phyloP scores from a whole-genome alignment of 2,113 vertebrate genomes.

The Lucifuga dentata region DNA sequence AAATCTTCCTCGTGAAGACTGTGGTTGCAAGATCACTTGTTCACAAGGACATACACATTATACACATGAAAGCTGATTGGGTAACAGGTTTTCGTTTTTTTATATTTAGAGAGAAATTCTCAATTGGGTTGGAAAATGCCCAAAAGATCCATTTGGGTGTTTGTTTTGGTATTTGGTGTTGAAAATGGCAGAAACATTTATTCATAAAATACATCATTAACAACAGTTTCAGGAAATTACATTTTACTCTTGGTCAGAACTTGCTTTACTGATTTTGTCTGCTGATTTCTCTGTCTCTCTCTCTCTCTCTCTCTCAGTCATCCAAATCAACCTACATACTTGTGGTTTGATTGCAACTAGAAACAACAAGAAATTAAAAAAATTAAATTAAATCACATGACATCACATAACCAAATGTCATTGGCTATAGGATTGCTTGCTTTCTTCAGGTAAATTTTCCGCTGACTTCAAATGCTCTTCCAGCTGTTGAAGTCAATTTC shows the following conservation, averaged over 20 bases:
- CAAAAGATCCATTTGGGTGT: slow-evolving; percentile 58
- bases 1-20: no score
- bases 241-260: slow-evolving; percentile 54
- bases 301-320: no score
- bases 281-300: no score
- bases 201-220: slow-evolving; percentile 75
- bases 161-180: slow-evolving; percentile 74
- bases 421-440: slow-evolving; percentile 32
- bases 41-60: slow-evolving; percentile 69
- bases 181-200: slow-evolving; percentile 71
- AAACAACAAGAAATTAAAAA: no score
- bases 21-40: slow-evolving; percentile 33
- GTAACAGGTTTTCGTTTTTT: slow-evolving; percentile 23
- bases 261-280: no score
- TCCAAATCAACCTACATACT: slow-evolving; percentile 38
- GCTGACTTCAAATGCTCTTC: no score
- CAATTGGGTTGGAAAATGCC: no score
- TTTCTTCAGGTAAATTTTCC: no score
- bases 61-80: slow-evolving; percentile 56
- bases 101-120: slow-evolving; percentile 39
- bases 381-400: slow-evolving; percentile 16
- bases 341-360: slow-evolving; percentile 55
- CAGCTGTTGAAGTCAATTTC: no score
- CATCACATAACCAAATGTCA: slow-evolving; percentile 21
- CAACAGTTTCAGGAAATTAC: slow-evolving; percentile 71